Evolutionary conservation across 2,113 vertebrate species (phyloP).

Genomic region (Antechinus stuartii): DNA sequence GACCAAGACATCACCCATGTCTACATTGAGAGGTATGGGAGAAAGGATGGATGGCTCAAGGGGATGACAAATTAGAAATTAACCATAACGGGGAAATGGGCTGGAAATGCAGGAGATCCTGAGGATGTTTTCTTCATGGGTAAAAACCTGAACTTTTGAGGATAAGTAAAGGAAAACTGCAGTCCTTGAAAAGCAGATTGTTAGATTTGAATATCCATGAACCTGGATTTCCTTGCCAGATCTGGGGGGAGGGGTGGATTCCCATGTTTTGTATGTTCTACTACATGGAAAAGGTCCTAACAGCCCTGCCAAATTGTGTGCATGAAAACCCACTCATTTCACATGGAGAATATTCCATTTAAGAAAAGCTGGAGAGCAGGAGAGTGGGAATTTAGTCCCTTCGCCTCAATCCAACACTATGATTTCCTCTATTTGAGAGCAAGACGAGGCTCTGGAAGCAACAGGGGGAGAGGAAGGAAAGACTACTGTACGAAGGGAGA

Average conservation of each 20-base stretch:
- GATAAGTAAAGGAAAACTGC: conserved; percentile 59
- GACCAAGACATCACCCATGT: conserved; percentile 27
- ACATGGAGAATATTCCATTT: conserved; percentile 49
- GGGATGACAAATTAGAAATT: conserved; percentile 58
- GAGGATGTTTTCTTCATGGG: conserved; percentile 47
- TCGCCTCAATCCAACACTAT: not conserved
- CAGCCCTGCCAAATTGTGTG: conserved; percentile 53
- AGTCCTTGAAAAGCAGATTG: conserved; percentile 51
- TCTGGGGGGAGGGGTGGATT: conserved; percentile 31
- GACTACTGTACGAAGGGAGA: conserved; percentile 3
- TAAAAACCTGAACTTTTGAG: conserved; percentile 58
- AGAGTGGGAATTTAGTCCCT: not conserved
- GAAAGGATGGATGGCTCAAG: conserved; percentile 52
- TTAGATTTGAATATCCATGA: conserved; percentile 50
- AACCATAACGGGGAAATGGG: conserved; percentile 50
- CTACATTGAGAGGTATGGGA: not conserved
- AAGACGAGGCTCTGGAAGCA: conserved; percentile 28
- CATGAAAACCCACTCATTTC: conserved; percentile 23
- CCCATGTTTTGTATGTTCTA: conserved; percentile 5
- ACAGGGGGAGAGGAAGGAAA: conserved; percentile 43
- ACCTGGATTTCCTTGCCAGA: conserved; percentile 44
- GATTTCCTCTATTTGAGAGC: conserved; percentile 57
- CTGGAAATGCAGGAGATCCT: conserved; percentile 46
- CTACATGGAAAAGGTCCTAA: conserved; percentile 39
- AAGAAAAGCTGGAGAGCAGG: conserved; percentile 47